phyloP scores from a whole-genome alignment of 1,140 invertebrate genomes.

The Drosophila kikkawai region DNA sequence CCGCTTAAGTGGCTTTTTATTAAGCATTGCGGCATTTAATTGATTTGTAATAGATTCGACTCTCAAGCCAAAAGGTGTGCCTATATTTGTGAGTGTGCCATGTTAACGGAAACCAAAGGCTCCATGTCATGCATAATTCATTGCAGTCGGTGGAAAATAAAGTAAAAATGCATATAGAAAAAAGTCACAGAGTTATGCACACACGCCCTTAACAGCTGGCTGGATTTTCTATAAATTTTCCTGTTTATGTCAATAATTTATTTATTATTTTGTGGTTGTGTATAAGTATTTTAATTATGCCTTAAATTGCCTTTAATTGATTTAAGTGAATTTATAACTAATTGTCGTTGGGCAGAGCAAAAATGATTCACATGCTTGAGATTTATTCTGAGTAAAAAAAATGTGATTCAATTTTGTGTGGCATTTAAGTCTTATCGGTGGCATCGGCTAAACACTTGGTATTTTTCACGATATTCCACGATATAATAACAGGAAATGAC shows the following conservation, averaged over 20 bases:
- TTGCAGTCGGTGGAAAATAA: slow-evolving; percentile 52
- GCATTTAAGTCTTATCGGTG: slow-evolving; percentile 27
- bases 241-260: slow-evolving; percentile 3
- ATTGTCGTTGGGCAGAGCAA: slow-evolving; percentile 10
- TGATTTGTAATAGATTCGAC: slow-evolving; percentile 79
- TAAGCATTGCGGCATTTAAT: slow-evolving; percentile 77
- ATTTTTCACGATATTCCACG: slow-evolving; percentile 6
- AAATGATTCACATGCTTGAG: slow-evolving; percentile 48
- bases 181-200: slow-evolving; percentile 16
- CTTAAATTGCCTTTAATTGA: slow-evolving; percentile 62
- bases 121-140: slow-evolving; percentile 77
- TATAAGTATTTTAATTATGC: slow-evolving; percentile 22
- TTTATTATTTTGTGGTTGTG: slow-evolving; percentile 31
- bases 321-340: slow-evolving; percentile 22
- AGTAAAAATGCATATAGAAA: slow-evolving; percentile 16
- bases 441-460: slow-evolving; percentile 15
- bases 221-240: slow-evolving; percentile 24
- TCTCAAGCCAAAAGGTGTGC: slow-evolving; percentile 57
- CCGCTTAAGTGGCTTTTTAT: slow-evolving; percentile 75
- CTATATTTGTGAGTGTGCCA: slow-evolving; percentile 52
- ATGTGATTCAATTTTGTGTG: slow-evolving; percentile 28
- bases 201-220: slow-evolving; percentile 48
- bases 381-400: slow-evolving; percentile 20
- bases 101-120: slow-evolving; percentile 75
- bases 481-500: slow-evolving; percentile 61